Conservation (phyloP, 1,140 invertebrate species). For the Triops cancriformis region DNA sequence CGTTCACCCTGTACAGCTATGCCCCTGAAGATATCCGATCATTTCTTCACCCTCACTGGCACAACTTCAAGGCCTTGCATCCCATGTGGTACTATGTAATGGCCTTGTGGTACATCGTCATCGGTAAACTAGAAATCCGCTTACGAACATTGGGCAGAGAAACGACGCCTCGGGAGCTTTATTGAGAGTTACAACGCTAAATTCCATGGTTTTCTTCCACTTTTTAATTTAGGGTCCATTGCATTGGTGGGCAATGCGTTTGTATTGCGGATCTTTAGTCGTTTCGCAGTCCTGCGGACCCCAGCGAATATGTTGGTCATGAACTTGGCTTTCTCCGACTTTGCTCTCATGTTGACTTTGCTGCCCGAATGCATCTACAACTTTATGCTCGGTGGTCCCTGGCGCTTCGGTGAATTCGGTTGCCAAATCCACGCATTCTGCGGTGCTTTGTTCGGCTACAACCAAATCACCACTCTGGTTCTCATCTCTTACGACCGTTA, state of each 20-base stretch:
- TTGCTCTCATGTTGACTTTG: constrained; percentile 67
- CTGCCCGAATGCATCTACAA: constrained; percentile 34
- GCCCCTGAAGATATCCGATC: constrained; percentile 30
- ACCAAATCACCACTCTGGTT: constrained; percentile 34
- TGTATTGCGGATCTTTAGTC: constrained; percentile 30
- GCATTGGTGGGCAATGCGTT: constrained; percentile 24
- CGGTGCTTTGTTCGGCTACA: constrained; percentile 35
- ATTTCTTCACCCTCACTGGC: constrained; percentile 32
- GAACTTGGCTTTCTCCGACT: constrained; percentile 79
- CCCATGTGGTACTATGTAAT: constrained; percentile 31
- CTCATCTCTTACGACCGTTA: constrained; percentile 37
- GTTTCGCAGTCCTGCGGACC: constrained; percentile 51
- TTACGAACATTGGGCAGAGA: neutral
- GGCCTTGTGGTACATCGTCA: constrained; percentile 29
- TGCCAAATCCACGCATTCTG: constrained; percentile 31
- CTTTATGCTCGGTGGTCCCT: constrained; percentile 31
- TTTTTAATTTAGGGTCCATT: constrained; percentile 25
- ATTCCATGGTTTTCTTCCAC: neutral
- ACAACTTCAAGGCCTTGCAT: constrained; percentile 28
- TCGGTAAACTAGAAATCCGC: neutral
- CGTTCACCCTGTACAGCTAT: constrained; percentile 29
- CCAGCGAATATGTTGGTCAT: constrained; percentile 76
- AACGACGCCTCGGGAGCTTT: neutral
- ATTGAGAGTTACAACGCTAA: neutral
- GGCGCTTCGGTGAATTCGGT: constrained; percentile 30